These are phyloP conservation scores for Crocuta crocuta DNA, from an alignment of 2,113 vertebrate genomes.

Conservation along the genomic window DNA sequence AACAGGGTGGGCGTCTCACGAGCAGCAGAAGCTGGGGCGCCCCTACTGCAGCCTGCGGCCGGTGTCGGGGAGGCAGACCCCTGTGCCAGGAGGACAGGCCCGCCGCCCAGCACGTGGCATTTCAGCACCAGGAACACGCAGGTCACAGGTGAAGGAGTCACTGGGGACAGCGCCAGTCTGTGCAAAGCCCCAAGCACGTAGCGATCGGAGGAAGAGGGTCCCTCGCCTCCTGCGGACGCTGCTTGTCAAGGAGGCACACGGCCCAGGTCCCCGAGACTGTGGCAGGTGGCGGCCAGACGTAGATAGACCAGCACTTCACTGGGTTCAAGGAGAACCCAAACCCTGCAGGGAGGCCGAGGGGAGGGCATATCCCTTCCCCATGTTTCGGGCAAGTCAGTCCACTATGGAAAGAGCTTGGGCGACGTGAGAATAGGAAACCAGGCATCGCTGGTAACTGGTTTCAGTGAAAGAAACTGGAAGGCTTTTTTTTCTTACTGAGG, in stretches of 20 bases:
- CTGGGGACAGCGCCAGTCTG: too few species aligned
- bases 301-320: neutral
- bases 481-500: neutral
- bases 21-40: neutral
- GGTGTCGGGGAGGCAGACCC: neutral
- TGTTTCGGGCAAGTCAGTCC: neutral
- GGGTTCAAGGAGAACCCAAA: neutral
- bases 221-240: too few species aligned
- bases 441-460: neutral
- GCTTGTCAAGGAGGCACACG: too few species aligned
- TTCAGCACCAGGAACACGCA: too few species aligned
- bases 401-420: neutral
- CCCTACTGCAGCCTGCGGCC: too few species aligned
- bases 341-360: accelerated
- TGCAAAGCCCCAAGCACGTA: neutral
- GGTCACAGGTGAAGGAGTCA: too few species aligned
- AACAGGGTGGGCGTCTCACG: neutral
- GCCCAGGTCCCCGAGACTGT: too few species aligned
- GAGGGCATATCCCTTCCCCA: neutral
- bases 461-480: neutral
- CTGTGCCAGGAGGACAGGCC: neutral
- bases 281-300: too few species aligned
- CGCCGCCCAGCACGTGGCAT: too few species aligned
- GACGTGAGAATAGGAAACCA: neutral
- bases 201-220: neutral